Evolutionary conservation across 2,113 vertebrate genomes (phyloP).

Genomic region (Pionites leucogaster): DNA sequence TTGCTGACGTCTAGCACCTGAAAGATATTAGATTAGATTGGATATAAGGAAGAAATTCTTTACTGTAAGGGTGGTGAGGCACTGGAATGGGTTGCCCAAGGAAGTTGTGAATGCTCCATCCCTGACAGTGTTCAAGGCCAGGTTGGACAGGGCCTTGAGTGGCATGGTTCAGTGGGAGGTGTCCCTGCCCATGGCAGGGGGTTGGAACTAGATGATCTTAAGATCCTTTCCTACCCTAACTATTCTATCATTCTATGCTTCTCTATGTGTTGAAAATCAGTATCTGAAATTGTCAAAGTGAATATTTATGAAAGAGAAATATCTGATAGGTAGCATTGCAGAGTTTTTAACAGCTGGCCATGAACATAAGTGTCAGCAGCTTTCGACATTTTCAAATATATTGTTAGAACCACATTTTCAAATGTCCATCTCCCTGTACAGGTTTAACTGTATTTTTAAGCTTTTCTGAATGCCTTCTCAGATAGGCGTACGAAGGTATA

Average conservation of each 20-base stretch:
- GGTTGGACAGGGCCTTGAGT: too few relatives aligned
- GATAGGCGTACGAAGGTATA: background rate
- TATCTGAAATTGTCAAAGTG: background rate
- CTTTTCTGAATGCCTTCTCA: background rate
- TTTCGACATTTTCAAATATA: background rate
- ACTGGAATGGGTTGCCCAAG: too few relatives aligned
- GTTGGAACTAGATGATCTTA: too few relatives aligned
- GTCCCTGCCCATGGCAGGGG: too few relatives aligned
- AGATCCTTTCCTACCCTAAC: too few relatives aligned
- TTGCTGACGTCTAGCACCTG: background rate
- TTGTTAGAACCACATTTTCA: background rate
- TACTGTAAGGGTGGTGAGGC: too few relatives aligned
- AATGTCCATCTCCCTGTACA: background rate
- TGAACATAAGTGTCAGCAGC: background rate
- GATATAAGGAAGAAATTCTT: too few relatives aligned
- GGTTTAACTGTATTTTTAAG: background rate
- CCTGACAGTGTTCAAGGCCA: too few relatives aligned
- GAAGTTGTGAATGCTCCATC: too few relatives aligned
- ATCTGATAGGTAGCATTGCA: background rate
- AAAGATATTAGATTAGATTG: too few relatives aligned
- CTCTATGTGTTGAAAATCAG: background rate
- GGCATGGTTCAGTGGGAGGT: too few relatives aligned
- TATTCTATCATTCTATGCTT: too few relatives aligned
- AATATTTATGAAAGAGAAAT: conserved; percentile 13
- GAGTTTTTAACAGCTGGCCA: background rate